Percentiles rank a stretch among this genome's conserved stretches.
Conservation (phyloP, 1,140 invertebrate genomes). For the Mercenaria mercenaria region DNA sequence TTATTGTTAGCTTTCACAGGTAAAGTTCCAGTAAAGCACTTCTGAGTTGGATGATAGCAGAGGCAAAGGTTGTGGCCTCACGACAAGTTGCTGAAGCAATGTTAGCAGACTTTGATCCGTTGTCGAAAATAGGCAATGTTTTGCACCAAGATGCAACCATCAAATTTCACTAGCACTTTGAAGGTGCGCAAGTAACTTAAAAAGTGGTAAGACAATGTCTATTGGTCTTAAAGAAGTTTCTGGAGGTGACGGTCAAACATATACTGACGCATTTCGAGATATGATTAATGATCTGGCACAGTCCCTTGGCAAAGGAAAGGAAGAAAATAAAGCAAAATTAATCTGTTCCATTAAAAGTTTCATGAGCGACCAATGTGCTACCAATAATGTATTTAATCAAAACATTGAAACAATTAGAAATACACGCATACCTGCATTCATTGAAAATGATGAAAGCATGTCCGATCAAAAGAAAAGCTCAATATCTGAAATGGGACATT, state of each 20-base stretch:
- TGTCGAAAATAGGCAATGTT: background rate
- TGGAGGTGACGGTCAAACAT: constrained; percentile 1
- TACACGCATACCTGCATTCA: background rate
- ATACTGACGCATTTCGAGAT: background rate
- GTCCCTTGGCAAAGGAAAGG: background rate
- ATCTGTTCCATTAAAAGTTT: constrained; percentile 31
- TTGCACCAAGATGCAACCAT: constrained; percentile 41
- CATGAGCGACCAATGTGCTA: constrained; percentile 37
- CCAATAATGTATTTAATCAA: constrained; percentile 23
- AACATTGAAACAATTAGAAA: background rate
- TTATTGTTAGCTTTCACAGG: background rate
- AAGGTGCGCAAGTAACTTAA: constrained; percentile 26
- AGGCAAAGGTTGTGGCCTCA: background rate
- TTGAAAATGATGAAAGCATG: background rate
- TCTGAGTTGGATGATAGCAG: background rate
- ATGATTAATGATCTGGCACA: constrained; percentile 1
- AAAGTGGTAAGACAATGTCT: background rate
- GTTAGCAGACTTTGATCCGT: background rate
- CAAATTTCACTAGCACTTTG: constrained; percentile 28
- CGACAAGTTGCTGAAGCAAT: background rate
- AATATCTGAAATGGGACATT: constrained; percentile 7
- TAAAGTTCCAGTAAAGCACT: constrained; percentile 10
- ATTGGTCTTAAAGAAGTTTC: background rate
- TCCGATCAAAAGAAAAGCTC: background rate
- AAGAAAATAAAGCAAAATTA: constrained; percentile 1